A percentile compares a stretch with the other conserved stretches of the same genome.
Evolutionary conservation across 2,888 invertebrate species (phyloP).

Genomic region (Malthinus seriepunctatus): DNA sequence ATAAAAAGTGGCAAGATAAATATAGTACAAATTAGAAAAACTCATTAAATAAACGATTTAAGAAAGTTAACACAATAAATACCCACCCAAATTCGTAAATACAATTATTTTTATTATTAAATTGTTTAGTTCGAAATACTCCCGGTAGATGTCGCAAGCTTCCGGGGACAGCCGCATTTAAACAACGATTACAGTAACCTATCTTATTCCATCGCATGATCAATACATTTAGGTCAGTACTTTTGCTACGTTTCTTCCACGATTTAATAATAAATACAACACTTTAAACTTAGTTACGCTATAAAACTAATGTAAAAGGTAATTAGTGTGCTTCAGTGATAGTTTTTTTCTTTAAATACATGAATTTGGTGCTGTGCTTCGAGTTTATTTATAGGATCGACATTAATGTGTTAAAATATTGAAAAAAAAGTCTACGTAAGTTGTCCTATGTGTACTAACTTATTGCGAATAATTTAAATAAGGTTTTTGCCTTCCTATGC

Average conservation of each 20-base stretch:
- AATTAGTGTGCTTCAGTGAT: too few relatives aligned
- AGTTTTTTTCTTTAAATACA: too few relatives aligned
- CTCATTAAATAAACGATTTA: not conserved
- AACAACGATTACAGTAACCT: constrained; percentile 18
- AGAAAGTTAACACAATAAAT: not conserved
- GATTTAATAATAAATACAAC: too few relatives aligned
- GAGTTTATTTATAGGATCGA: too few relatives aligned
- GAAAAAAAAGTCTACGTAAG: constrained; percentile 1
- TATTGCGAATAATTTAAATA: not conserved
- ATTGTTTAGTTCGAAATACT: not conserved
- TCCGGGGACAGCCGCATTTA: not conserved
- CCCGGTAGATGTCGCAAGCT: constrained; percentile 12
- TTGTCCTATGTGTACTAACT: not conserved
- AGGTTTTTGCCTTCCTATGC: too few relatives aligned
- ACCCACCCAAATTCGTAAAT: not conserved
- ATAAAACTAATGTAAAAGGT: too few relatives aligned
- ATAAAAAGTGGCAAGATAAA: too few relatives aligned
- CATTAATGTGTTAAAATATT: not conserved
- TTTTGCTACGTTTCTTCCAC: constrained; percentile 28
- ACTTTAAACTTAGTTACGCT: too few relatives aligned
- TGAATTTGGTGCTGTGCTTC: too few relatives aligned
- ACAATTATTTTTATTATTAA: constrained; percentile 3
- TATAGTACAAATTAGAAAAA: too few relatives aligned
- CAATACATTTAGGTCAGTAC: constrained; percentile 43
- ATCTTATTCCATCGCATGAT: constrained; percentile 30